phyloP scores from a whole-genome alignment of 1,140 invertebrate species.

The Philotrypesis tridentata region DNA sequence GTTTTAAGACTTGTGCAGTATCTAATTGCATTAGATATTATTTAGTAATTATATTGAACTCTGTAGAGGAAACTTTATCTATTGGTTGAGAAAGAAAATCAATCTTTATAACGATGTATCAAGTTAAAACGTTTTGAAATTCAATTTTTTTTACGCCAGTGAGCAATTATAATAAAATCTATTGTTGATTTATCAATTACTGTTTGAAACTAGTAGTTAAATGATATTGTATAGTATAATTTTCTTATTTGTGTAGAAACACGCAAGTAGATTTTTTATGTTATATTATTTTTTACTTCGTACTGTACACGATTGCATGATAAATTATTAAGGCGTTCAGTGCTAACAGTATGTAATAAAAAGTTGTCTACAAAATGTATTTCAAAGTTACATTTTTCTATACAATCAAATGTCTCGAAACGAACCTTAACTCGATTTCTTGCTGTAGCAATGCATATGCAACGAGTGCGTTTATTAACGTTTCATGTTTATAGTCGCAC shows the following conservation, averaged over 20 bases:
- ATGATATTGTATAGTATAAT: conserved; percentile 17
- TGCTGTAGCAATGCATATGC: background rate
- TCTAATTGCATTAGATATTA: background rate
- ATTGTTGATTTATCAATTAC: background rate
- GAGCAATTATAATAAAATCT: conserved; percentile 20
- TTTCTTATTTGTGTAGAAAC: conserved; percentile 14
- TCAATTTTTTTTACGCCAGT: background rate
- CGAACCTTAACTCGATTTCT: background rate
- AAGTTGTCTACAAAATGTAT: background rate
- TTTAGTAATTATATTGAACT: background rate
- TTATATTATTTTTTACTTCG: conserved; percentile 1
- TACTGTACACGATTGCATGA: background rate
- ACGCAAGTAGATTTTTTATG: background rate
- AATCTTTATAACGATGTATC: too few relatives aligned
- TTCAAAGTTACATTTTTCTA: background rate
- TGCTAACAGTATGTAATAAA: background rate
- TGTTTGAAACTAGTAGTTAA: conserved; percentile 10
- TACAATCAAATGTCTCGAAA: background rate
- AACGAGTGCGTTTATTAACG: background rate
- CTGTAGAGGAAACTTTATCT: background rate
- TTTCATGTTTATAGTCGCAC: background rate
- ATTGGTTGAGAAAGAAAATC: background rate
- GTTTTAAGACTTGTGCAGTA: background rate
- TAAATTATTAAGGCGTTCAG: background rate
- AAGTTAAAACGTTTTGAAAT: background rate